Evolutionary conservation across 2,113 vertebrate species (phyloP).

Genomic region (Pluvialis apricaria): DNA sequence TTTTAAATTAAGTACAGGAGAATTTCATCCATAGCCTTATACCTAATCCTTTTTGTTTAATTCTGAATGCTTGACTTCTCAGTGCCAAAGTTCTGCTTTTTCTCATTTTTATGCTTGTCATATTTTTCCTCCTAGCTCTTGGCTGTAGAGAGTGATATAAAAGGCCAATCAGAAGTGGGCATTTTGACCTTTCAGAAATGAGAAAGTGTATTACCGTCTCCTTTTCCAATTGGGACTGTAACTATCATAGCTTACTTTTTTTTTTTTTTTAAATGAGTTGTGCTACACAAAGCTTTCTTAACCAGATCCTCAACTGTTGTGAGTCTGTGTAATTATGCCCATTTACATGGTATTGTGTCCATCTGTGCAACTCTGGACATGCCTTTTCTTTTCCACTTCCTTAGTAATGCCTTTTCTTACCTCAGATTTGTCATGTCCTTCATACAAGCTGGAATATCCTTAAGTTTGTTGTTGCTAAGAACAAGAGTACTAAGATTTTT

Average conservation of each 20-base stretch:
- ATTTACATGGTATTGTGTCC: not conserved
- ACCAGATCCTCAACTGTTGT: not conserved
- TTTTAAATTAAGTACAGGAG: not conserved
- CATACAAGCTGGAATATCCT: constrained; percentile 86
- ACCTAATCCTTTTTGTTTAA: not conserved
- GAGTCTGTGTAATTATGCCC: not conserved
- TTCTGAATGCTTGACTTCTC: not conserved
- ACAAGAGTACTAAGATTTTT: constrained; percentile 87
- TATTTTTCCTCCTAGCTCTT: not conserved
- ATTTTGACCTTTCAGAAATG: not conserved
- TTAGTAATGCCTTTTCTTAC: constrained; percentile 67
- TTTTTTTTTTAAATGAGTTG: not conserved
- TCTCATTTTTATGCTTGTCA: not conserved
- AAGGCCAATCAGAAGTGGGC: not conserved
- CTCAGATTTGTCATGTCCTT: constrained; percentile 86
- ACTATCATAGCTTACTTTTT: not conserved
- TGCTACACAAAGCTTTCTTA: not conserved
- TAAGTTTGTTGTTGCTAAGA: constrained; percentile 86
- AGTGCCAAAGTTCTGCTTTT: not conserved
- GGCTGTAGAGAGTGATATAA: not conserved
- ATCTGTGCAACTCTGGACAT: not conserved
- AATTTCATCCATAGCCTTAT: not conserved
- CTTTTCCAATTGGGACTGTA: not conserved
- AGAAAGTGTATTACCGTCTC: not conserved
- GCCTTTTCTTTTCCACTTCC: not conserved